Evolutionary conservation across 53 echinoderm and acorn worm species (phyloP).

Genomic region (Arbacia lixula): DNA sequence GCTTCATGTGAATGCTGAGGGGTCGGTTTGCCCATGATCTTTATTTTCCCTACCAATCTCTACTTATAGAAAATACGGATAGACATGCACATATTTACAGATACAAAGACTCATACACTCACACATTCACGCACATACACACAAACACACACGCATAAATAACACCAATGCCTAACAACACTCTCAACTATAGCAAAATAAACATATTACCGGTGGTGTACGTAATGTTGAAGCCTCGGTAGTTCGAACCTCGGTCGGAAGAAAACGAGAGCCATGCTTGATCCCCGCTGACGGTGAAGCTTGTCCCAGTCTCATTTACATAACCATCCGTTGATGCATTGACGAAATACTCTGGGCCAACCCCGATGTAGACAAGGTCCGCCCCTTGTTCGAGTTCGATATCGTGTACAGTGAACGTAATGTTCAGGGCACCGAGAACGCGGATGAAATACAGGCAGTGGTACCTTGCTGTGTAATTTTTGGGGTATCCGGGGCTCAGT

Average conservation of each 20-base stretch:
- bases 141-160: not conserved
- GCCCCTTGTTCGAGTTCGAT: not conserved
- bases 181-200: not conserved
- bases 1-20: too few relatives aligned
- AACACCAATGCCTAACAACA: not conserved
- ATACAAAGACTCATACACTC: not conserved
- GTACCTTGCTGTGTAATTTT: not conserved
- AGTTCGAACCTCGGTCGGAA: conserved; percentile 49
- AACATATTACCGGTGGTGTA: conserved; percentile 5
- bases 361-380: conserved; percentile 2
- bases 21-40: too few relatives aligned
- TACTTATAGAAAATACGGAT: not conserved
- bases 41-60: too few relatives aligned
- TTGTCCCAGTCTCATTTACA: not conserved
- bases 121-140: not conserved
- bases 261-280: conserved; percentile 58
- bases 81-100: not conserved
- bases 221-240: conserved; percentile 53
- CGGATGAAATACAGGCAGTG: conserved; percentile 63
- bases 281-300: conserved; percentile 5
- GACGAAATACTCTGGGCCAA: not conserved
- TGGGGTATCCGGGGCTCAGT: not conserved
- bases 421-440: conserved; percentile 64
- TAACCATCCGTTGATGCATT: not conserved
- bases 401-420: conserved; percentile 66